These are phyloP conservation scores for Mirza zaza DNA, from an alignment of 2,113 vertebrate species.

Conservation along the genomic window DNA sequence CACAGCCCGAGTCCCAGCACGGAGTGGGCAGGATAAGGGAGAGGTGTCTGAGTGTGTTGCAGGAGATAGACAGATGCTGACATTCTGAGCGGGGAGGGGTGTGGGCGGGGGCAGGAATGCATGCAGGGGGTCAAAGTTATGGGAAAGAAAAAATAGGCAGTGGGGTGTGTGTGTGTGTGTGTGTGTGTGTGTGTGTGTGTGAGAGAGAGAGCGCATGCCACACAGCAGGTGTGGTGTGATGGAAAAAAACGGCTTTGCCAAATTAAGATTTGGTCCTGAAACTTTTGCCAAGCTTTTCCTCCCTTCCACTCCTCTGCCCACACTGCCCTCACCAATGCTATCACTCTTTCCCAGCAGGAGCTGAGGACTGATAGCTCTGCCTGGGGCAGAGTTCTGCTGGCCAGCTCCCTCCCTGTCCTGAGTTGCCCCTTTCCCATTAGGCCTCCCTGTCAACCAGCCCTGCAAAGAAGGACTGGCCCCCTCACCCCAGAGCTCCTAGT, in stretches of 20 bases:
- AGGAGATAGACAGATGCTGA: neutral
- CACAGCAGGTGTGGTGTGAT: neutral
- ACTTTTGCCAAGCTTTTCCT: neutral
- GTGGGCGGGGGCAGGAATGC: neutral
- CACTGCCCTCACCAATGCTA: neutral
- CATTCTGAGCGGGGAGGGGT: neutral
- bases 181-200: neutral
- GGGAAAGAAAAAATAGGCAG: neutral
- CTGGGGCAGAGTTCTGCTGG: neutral
- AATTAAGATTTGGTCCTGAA: neutral
- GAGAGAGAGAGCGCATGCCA: fast-evolving
- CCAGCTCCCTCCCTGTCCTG: neutral
- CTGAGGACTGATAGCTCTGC: neutral
- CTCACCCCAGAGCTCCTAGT: neutral
- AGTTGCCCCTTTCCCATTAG: neutral
- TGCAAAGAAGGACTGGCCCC: neutral
- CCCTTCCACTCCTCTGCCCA: neutral
- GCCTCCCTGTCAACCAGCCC: neutral
- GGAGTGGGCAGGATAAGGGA: neutral
- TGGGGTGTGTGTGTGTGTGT: neutral
- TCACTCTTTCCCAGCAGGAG: neutral
- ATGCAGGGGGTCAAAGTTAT: neutral
- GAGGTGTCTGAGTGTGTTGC: neutral
- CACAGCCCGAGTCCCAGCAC: neutral
- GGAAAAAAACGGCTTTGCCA: neutral